Percentiles rank a stretch among this genome's conserved stretches.
Evolutionary conservation across 53 echinoderm and acorn worm genomes (phyloP).

Genomic region (Echinometra lucunter): DNA sequence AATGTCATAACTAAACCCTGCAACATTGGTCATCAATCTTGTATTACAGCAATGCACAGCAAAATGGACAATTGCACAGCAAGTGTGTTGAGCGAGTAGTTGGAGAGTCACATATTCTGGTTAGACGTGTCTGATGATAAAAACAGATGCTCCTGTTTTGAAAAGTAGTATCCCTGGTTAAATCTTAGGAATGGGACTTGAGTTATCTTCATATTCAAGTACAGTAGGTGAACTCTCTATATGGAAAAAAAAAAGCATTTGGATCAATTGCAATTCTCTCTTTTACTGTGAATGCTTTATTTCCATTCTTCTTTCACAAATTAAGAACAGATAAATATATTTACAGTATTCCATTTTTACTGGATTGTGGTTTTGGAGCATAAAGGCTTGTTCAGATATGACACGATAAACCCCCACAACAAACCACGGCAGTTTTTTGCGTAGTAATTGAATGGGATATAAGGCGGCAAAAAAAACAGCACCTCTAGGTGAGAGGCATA

Average conservation of each 20-base stretch:
- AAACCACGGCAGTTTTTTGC: too few relatives aligned
- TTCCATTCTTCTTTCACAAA: too few relatives aligned
- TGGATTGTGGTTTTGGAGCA: too few relatives aligned
- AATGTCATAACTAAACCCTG: neutral
- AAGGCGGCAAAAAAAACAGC: too few relatives aligned
- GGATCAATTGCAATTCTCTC: too few relatives aligned
- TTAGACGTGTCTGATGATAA: neutral
- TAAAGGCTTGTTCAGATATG: too few relatives aligned
- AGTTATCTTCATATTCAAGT: neutral
- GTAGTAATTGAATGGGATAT: too few relatives aligned
- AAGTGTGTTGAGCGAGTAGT: neutral
- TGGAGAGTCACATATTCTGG: neutral
- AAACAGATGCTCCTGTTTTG: neutral
- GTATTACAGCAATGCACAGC: neutral
- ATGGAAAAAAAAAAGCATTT: neutral
- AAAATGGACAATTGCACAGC: neutral
- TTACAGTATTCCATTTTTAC: too few relatives aligned
- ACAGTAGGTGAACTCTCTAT: neutral
- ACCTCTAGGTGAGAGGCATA: too few relatives aligned
- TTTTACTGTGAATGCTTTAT: neutral
- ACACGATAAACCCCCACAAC: too few relatives aligned
- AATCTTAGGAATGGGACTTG: neutral
- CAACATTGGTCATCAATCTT: neutral
- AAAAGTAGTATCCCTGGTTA: neutral
- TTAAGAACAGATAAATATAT: too few relatives aligned